A percentile compares a stretch with the other conserved stretches of the same genome.
phyloP scores from a whole-genome alignment of 2,797 vertebrate genomes.

The Chelmon rostratus region DNA sequence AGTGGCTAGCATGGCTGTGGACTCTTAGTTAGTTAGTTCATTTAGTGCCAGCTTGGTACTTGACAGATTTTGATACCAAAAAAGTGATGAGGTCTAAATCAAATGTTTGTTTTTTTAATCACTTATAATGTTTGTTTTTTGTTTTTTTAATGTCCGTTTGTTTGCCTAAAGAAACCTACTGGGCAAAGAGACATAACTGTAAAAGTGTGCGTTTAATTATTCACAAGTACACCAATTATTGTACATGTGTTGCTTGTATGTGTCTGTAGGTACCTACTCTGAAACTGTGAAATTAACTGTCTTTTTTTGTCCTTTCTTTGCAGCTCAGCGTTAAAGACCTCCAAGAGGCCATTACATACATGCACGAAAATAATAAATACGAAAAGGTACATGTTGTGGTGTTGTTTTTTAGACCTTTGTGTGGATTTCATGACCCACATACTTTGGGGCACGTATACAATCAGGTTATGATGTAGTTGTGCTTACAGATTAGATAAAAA shows the following conservation, averaged over 20 bases:
- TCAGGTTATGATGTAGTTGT: neutral
- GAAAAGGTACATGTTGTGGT: slow-evolving; percentile 84
- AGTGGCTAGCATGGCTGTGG: too few relatives aligned
- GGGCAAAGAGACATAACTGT: too few relatives aligned
- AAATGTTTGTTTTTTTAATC: too few relatives aligned
- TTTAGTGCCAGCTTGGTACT: too few relatives aligned
- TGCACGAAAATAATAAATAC: slow-evolving; percentile 92
- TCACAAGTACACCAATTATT: neutral
- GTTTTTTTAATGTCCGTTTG: too few relatives aligned
- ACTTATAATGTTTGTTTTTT: too few relatives aligned
- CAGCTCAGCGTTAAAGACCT: slow-evolving; percentile 92
- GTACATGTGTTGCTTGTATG: neutral
- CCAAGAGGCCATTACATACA: slow-evolving; percentile 90
- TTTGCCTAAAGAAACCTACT: too few relatives aligned
- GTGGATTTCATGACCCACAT: neutral
- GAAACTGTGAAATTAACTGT: neutral
- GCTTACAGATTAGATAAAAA: slow-evolving; percentile 1
- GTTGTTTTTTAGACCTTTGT: neutral
- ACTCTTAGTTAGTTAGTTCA: too few relatives aligned
- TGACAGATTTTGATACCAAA: too few relatives aligned
- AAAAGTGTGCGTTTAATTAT: too few relatives aligned
- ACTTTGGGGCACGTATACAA: too few relatives aligned
- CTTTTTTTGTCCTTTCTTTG: slow-evolving; percentile 21
- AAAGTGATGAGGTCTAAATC: too few relatives aligned
- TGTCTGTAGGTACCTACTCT: neutral